Conservation (phyloP, 2,888 invertebrate genomes). For the Lapara coniferarum region DNA sequence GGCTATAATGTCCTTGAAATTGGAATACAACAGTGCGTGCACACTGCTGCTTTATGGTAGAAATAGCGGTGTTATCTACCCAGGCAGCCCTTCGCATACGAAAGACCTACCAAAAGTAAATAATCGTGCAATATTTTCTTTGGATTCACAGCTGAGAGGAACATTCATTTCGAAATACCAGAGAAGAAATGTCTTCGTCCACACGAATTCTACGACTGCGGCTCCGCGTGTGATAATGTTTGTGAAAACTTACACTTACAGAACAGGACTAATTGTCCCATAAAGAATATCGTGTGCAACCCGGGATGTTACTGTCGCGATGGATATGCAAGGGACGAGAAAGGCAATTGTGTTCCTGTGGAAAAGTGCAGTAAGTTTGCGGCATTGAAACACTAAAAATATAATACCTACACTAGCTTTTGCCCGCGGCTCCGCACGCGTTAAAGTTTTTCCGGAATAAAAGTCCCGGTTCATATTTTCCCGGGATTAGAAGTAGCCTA, state of each 20-base stretch:
- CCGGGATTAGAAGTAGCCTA: too few species aligned
- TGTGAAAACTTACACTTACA: constrained; percentile 42
- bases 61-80: too few species aligned
- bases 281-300: constrained; percentile 47
- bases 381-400: too few species aligned
- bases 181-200: constrained; percentile 33
- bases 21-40: too few species aligned
- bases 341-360: constrained; percentile 45
- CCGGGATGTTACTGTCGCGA: constrained; percentile 50
- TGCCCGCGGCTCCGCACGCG: too few species aligned
- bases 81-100: too few species aligned
- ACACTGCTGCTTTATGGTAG: too few species aligned
- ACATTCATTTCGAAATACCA: neutral
- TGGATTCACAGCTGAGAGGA: neutral
- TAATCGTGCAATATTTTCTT: neutral
- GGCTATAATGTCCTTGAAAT: too few species aligned
- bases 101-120: too few species aligned
- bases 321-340: constrained; percentile 47
- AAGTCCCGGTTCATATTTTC: too few species aligned
- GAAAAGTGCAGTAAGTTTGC: constrained; percentile 37
- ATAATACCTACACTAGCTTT: too few species aligned
- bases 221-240: constrained; percentile 48
- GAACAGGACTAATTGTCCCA: constrained; percentile 47
- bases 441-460: too few species aligned
- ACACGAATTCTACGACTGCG: constrained; percentile 45